These are phyloP conservation scores for Anguilla pacifica DNA, from an alignment of 2,797 vertebrate species.

Conservation along the genomic window DNA sequence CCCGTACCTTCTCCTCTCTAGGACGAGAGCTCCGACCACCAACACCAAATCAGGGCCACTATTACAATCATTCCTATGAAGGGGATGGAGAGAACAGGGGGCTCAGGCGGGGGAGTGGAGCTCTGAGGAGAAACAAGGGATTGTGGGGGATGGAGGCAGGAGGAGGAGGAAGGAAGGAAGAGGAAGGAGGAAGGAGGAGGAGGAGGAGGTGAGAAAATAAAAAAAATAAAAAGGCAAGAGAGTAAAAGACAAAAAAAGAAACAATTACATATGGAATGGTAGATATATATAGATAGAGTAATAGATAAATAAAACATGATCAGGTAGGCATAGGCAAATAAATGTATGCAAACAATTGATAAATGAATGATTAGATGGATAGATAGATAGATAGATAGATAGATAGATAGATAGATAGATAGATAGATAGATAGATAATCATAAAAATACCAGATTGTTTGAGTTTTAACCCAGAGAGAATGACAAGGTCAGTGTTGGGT, in stretches of 20 bases:
- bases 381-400: constrained; percentile 33
- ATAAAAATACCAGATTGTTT: constrained; percentile 54
- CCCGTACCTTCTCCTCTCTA: constrained; percentile 86
- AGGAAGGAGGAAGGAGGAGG: constrained; percentile 36
- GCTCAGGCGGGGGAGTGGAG: constrained; percentile 73
- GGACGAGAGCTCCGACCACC: constrained; percentile 89
- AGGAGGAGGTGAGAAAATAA: constrained; percentile 45
- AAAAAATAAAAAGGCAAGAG: constrained; percentile 50
- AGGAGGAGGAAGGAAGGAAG: constrained; percentile 46
- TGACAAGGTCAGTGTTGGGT: constrained; percentile 27
- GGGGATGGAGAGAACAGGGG: constrained; percentile 84
- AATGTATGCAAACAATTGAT: constrained; percentile 34
- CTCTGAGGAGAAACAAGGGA: constrained; percentile 73
- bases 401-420: constrained; percentile 32
- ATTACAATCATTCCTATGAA: constrained; percentile 90
- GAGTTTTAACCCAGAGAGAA: constrained; percentile 44
- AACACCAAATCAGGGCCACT: constrained; percentile 90
- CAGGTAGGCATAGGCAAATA: constrained; percentile 30
- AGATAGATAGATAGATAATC: neutral
- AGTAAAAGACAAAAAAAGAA: constrained; percentile 49
- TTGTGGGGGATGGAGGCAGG: constrained; percentile 60
- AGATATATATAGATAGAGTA: constrained; percentile 31
- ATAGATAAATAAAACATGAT: constrained; percentile 47
- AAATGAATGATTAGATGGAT: constrained; percentile 38
- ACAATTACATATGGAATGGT: constrained; percentile 45